Conservation (phyloP, 2,888 invertebrate species). For the Conchocele bisecta region DNA sequence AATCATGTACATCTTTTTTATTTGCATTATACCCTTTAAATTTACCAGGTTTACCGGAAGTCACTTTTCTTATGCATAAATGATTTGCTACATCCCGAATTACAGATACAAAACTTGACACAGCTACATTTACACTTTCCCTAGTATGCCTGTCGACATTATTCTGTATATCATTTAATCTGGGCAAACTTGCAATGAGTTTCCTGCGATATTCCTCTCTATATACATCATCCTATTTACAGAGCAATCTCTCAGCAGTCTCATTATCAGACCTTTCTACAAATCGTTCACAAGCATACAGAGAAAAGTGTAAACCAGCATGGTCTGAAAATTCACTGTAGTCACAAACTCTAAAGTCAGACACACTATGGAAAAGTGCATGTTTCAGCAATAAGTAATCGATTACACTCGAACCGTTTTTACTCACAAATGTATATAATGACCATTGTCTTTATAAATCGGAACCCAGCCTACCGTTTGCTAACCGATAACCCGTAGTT, state of each 20-base stretch:
- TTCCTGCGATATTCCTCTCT: background rate
- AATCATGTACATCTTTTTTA: background rate
- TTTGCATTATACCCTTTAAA: background rate
- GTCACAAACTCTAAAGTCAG: background rate
- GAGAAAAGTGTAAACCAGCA: background rate
- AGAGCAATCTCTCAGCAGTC: background rate
- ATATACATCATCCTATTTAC: background rate
- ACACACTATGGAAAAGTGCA: background rate
- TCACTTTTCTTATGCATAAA: background rate
- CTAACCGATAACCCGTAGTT: background rate
- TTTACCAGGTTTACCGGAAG: background rate
- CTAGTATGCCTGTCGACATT: background rate
- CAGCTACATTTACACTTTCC: background rate
- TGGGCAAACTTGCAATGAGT: background rate
- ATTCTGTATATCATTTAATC: background rate
- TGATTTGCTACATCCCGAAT: background rate
- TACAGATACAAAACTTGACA: background rate
- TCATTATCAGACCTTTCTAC: background rate
- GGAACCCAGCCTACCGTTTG: background rate
- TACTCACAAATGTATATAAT: background rate
- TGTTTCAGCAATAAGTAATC: slow-evolving; percentile 5
- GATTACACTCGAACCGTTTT: slow-evolving; percentile 1
- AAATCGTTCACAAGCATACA: background rate
- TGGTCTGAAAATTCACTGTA: slow-evolving; percentile 11
- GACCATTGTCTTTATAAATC: too few species aligned